These are phyloP conservation scores for Rhabdornis inornatus DNA, from an alignment of 2,113 vertebrate species.

Conservation along the genomic window DNA sequence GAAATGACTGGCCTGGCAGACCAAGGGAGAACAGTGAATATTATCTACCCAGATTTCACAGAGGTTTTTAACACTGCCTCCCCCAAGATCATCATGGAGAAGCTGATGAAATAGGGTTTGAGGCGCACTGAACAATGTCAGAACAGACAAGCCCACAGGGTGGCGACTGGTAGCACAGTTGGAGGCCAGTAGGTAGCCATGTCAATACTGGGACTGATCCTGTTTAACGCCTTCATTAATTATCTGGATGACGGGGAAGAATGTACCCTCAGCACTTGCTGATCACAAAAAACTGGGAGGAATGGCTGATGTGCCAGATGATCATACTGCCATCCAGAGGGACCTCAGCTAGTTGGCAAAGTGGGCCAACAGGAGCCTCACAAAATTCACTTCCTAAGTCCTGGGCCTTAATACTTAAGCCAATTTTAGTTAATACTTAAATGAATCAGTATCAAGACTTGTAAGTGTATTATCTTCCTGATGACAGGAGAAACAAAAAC, in stretches of 20 bases:
- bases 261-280: background rate
- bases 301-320: background rate
- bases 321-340: background rate
- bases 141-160: background rate
- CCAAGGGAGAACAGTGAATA: background rate
- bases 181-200: background rate
- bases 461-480: background rate
- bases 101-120: background rate
- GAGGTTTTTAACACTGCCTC: background rate
- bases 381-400: fast-evolving
- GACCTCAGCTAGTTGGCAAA: background rate
- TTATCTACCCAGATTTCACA: background rate
- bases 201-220: background rate
- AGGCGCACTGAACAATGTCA: background rate
- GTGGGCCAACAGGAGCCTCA: background rate
- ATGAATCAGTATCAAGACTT: background rate
- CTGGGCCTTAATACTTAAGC: background rate
- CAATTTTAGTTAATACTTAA: background rate
- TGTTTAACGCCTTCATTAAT: background rate
- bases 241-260: background rate
- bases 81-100: background rate
- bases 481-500: background rate
- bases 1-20: background rate
- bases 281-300: background rate
- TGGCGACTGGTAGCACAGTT: background rate